Base-by-base conservation (phyloP, 2,888 invertebrate genomes). In the Griposia aprilina region DNA sequence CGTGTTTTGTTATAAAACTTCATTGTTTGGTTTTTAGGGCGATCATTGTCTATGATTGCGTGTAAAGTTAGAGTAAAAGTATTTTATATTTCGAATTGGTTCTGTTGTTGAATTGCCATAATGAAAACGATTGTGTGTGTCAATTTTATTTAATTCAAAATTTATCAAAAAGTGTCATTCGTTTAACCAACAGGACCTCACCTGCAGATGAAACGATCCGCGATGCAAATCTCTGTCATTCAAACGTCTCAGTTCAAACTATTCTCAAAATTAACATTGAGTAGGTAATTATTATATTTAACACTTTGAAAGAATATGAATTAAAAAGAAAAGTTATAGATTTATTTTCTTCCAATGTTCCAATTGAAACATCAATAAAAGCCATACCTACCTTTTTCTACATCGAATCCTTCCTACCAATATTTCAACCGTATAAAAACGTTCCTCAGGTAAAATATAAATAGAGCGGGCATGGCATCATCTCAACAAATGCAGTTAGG, bases 401-500 rank as follows among this genome's bases (percentile, higher is more conserved):
- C 57, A 78, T 70, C 10, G 26, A 59, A 67, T 55, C 55, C 17
- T 36, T 36, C 2, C 36, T 69, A 17, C 74, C 70, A 74, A 80
- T 79, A 68, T 74, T 68, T 36, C 13, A 66, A 52, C 36, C 41
- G 20, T 13, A 20, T 62, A 67, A 72, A 76, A 73, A 78, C 50
- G 20, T 68, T 55, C 2, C 36, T 57, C 26, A 67, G n/a, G 62
- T 69, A 78, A 74, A 85, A 82, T 78, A 74, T 82, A 78, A 83
- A 83, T 74, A 82, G 23, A 69, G 67, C n/a, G n/a, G 80, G 76
- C 79, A 60, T 63, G 67, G 85, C 85, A 87, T 90, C 91, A 91
- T 87, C 86, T 87, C 85, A 78, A 86, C 83, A 93, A 94, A 94
- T 93, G 92, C 90, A 92, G 90, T 95, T 95, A 94, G 92, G 80